A percentile compares a stretch with the other conserved stretches of the same genome.
Evolutionary conservation across 1,140 invertebrate genomes (phyloP).

Genomic region (Drosophila pectinifera): DNA sequence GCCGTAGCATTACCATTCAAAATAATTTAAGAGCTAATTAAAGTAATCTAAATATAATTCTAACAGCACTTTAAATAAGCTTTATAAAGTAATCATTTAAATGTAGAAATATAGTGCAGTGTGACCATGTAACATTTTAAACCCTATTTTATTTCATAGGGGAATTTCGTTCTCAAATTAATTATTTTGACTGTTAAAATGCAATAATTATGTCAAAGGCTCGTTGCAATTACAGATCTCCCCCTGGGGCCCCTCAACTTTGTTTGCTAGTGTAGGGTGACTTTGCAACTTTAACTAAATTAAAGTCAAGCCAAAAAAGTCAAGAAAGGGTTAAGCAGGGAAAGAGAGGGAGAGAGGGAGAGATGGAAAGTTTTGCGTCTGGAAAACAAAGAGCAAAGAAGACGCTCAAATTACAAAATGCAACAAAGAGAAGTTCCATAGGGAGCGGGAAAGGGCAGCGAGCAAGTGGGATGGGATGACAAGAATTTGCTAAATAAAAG

Average conservation of each 20-base stretch:
- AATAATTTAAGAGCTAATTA: no score
- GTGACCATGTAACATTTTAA: no score
- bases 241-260: constrained; percentile 7
- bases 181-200: no score
- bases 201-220: constrained; percentile 67
- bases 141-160: no score
- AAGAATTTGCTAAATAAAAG: constrained; percentile 71
- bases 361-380: constrained; percentile 46
- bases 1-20: no score
- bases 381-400: constrained; percentile 48
- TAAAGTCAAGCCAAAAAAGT: constrained; percentile 48
- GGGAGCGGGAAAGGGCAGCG: background rate
- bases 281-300: constrained; percentile 57
- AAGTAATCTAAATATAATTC: no score
- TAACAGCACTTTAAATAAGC: no score
- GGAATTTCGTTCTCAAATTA: no score
- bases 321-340: constrained; percentile 23
- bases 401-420: constrained; percentile 75
- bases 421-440: constrained; percentile 61
- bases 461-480: constrained; percentile 22
- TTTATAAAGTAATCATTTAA: no score
- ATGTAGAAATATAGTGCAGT: no score
- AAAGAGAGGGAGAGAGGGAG: background rate
- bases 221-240: constrained; percentile 14
- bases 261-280: constrained; percentile 6